Evolutionary conservation across 1,140 invertebrate genomes (phyloP).

Genomic region (Drosophila teissieri): DNA sequence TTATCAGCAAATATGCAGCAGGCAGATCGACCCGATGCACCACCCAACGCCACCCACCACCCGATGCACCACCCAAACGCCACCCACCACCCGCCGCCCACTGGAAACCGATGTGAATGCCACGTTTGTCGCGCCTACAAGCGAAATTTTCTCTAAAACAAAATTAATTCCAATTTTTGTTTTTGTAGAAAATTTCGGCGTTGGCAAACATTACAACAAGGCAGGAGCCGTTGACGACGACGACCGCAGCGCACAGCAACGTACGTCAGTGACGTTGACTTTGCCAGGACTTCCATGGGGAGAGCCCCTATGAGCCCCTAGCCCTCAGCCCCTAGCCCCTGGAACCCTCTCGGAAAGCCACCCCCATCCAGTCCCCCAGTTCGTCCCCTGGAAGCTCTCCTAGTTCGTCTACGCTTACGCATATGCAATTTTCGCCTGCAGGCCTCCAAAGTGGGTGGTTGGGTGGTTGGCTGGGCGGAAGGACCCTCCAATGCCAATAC

Average conservation of each 20-base stretch:
- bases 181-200: constrained; percentile 81
- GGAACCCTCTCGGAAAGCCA: constrained; percentile 11
- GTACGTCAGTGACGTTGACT: constrained; percentile 65
- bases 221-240: constrained; percentile 47
- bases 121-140: constrained; percentile 60
- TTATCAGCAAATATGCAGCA: constrained; percentile 83
- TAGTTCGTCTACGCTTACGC: constrained; percentile 54
- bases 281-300: constrained; percentile 52
- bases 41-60: background rate
- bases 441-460: constrained; percentile 47
- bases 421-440: constrained; percentile 80
- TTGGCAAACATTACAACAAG: constrained; percentile 69
- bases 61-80: background rate
- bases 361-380: no score
- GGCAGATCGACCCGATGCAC: constrained; percentile 30
- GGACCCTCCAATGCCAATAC: constrained; percentile 39
- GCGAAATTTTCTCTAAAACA: constrained; percentile 82
- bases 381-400: constrained; percentile 17
- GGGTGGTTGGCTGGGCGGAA: background rate
- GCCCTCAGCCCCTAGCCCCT: background rate
- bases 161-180: constrained; percentile 83
- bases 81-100: background rate
- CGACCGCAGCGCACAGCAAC: constrained; percentile 42
- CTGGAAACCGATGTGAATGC: constrained; percentile 12
- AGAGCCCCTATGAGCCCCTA: constrained; percentile 12